These are phyloP conservation scores for Anastrepha ludens DNA, from an alignment of 1,140 invertebrate species.

Conservation along the genomic window DNA sequence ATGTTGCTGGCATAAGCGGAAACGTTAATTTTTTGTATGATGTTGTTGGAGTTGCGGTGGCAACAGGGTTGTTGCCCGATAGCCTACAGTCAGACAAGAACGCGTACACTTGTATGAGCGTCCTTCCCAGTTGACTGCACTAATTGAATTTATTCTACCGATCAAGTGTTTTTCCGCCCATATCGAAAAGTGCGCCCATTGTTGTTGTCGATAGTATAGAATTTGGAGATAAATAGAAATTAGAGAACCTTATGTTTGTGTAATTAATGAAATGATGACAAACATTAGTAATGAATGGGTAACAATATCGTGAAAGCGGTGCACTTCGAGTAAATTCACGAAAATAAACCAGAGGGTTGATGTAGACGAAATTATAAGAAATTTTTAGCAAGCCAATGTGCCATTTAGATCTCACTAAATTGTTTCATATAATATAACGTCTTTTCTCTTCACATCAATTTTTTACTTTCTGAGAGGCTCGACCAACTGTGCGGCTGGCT, in stretches of 20 bases:
- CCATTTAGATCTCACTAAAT: too few species aligned
- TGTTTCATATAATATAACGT: too few species aligned
- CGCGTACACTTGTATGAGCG: not conserved
- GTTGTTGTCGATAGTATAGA: not conserved
- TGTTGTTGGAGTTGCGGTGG: not conserved
- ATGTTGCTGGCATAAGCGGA: not conserved
- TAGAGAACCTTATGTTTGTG: conserved; percentile 72
- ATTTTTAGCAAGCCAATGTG: not conserved
- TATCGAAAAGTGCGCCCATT: conserved; percentile 56
- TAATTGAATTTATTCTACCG: conserved; percentile 72
- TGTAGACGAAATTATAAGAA: not conserved
- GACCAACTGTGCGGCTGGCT: too few species aligned
- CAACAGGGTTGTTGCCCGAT: not conserved
- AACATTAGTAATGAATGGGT: not conserved
- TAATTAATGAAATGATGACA: conserved; percentile 63
- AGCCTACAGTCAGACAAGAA: too few species aligned
- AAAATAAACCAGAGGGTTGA: not conserved
- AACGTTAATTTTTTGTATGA: not conserved
- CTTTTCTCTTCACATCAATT: too few species aligned
- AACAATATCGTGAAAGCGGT: not conserved
- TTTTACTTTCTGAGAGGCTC: too few species aligned
- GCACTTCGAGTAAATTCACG: not conserved
- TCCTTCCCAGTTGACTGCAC: conserved; percentile 50
- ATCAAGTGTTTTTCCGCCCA: conserved; percentile 69
- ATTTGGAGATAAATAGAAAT: conserved; percentile 68